phyloP scores from a whole-genome alignment of 2,888 invertebrate species.

The Lasioglossum malachurum region DNA sequence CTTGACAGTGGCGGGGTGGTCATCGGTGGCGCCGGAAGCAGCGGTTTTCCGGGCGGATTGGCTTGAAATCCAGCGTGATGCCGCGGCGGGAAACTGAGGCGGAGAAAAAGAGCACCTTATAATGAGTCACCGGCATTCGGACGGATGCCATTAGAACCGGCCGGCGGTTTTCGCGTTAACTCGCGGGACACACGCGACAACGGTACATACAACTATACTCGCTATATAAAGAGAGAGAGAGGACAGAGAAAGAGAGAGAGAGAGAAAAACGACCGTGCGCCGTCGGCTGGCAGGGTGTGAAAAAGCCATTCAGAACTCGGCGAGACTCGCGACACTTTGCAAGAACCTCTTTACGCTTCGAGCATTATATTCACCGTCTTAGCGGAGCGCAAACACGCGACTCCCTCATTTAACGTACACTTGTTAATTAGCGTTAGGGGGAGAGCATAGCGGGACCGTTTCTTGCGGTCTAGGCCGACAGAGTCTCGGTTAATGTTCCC shows the following conservation, averaged over 20 bases:
- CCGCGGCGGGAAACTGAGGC: background rate
- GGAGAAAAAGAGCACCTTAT: background rate
- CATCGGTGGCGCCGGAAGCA: background rate
- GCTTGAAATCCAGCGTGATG: conserved; percentile 8
- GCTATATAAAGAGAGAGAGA: background rate
- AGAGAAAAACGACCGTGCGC: background rate
- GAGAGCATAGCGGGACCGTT: conserved; percentile 42
- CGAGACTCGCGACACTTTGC: conserved; percentile 63
- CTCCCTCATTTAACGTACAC: conserved; percentile 63
- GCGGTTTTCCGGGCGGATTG: background rate
- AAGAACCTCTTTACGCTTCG: conserved; percentile 66
- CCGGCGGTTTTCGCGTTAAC: conserved; percentile 44
- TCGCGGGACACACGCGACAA: conserved; percentile 30
- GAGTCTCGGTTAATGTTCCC: conserved; percentile 19
- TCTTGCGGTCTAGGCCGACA: conserved; percentile 42
- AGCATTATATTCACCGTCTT: conserved; percentile 62
- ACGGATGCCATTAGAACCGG: conserved; percentile 40
- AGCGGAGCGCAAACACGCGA: conserved; percentile 60
- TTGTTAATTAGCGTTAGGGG: conserved; percentile 67
- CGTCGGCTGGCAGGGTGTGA: conserved; percentile 50
- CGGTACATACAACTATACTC: background rate
- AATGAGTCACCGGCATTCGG: background rate
- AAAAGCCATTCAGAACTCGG: conserved; percentile 64
- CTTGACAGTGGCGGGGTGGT: background rate
- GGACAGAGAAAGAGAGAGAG: background rate